A percentile compares a stretch with the other conserved stretches of the same genome.
Conservation (phyloP, 2,113 vertebrate genomes). For the Sus scrofa region DNA sequence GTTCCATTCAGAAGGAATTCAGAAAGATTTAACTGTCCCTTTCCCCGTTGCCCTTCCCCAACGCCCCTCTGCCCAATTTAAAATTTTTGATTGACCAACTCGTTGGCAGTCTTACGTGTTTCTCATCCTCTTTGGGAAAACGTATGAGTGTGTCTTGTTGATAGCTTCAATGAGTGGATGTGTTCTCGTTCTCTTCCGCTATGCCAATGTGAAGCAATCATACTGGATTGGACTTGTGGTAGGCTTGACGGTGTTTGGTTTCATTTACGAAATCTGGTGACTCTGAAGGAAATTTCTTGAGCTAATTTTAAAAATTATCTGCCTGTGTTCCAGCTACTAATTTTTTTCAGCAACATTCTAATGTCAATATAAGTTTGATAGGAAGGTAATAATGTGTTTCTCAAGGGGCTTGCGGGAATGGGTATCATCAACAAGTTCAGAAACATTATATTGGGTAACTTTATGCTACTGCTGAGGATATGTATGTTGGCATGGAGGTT, state of each 20-base stretch:
- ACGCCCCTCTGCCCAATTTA: not conserved
- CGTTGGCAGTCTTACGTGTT: not conserved
- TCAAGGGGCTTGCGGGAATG: not conserved
- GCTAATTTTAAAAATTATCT: not conserved
- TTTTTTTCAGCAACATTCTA: not conserved
- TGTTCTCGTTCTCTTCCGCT: not conserved
- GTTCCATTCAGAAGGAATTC: not conserved
- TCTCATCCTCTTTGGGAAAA: not conserved
- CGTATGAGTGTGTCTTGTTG: not conserved
- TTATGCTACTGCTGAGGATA: not conserved
- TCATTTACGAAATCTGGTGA: not conserved
- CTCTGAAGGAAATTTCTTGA: not conserved
- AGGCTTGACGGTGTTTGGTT: not conserved
- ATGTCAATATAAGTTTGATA: not conserved
- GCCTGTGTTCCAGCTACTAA: not conserved
- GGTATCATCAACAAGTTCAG: not conserved
- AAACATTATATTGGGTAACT: not conserved
- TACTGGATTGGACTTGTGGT: not conserved
- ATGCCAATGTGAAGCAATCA: fast-evolving
- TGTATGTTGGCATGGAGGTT: not conserved
- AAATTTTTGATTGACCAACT: not conserved
- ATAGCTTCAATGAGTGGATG: not conserved
- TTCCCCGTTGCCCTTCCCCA: too few species aligned
- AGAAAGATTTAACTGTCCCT: not conserved
- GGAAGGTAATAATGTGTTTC: not conserved